Conservation (phyloP, 1,140 invertebrate genomes). For the Lepidurus arcticus region DNA sequence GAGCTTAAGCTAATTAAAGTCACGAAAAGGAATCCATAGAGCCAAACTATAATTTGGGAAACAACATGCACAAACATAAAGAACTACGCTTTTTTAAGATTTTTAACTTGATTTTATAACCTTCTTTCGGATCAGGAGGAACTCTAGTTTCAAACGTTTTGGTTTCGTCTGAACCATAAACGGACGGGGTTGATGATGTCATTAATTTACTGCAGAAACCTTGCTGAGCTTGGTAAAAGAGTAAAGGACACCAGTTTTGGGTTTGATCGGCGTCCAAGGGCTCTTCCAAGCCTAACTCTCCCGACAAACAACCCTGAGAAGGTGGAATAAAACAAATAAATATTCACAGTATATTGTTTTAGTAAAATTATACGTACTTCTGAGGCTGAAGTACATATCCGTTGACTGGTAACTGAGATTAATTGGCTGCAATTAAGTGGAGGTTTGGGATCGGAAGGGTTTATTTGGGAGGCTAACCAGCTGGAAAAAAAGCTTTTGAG, state of each 20-base stretch:
- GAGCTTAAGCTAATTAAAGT: slow-evolving; percentile 58
- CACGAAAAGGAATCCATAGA: slow-evolving; percentile 55
- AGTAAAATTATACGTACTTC: no score
- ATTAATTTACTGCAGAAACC: background rate
- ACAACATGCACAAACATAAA: slow-evolving; percentile 19
- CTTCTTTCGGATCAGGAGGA: background rate
- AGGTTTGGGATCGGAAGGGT: background rate
- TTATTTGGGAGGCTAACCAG: background rate
- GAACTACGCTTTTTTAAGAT: background rate
- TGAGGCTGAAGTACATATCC: background rate
- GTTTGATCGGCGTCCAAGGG: background rate
- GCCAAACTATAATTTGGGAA: slow-evolving; percentile 51
- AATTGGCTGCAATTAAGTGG: background rate
- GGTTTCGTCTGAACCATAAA: background rate
- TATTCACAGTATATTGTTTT: background rate
- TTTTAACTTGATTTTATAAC: background rate
- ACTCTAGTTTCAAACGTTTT: background rate
- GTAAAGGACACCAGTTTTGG: slow-evolving; percentile 1
- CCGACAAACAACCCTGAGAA: background rate
- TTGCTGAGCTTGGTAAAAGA: slow-evolving; percentile 1
- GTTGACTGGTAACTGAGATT: background rate
- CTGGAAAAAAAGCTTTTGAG: background rate
- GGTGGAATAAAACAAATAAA: background rate
- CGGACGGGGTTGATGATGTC: background rate
- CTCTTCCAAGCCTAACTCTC: background rate